A percentile compares a stretch with the other conserved stretches of the same genome.
Evolutionary conservation across 2,797 vertebrate genomes (phyloP).

Genomic region (Esox lucius): DNA sequence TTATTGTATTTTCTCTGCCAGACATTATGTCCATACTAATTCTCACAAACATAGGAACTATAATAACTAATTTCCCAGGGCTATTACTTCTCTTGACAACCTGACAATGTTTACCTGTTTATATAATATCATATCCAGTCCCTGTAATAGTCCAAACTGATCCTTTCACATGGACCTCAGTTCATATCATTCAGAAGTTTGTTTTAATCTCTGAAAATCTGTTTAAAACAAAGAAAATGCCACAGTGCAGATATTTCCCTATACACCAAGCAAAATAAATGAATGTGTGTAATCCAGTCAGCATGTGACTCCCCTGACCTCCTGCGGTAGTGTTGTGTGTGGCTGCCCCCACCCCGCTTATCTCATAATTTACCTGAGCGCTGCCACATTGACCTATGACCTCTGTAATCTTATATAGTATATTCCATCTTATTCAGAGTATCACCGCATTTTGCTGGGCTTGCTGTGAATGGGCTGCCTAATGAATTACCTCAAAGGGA

Average conservation of each 20-base stretch:
- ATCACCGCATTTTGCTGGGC: slow-evolving; percentile 32
- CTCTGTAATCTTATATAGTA: slow-evolving; percentile 49
- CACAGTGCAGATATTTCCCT: slow-evolving; percentile 38
- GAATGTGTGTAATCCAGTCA: slow-evolving; percentile 34
- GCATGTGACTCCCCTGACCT: slow-evolving; percentile 43
- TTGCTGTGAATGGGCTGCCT: slow-evolving; percentile 56
- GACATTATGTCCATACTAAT: slow-evolving; percentile 40
- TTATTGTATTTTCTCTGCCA: slow-evolving; percentile 53
- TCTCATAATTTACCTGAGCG: slow-evolving; percentile 59
- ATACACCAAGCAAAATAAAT: slow-evolving; percentile 37
- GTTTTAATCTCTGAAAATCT: not conserved
- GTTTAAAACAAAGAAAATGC: not conserved
- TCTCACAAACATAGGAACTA: slow-evolving; percentile 43
- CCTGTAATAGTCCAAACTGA: not conserved
- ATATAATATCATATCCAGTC: not conserved
- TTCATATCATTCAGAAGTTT: not conserved
- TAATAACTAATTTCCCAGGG: not conserved
- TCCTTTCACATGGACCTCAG: not conserved
- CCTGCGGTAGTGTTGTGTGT: slow-evolving; percentile 27
- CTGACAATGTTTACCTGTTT: not conserved
- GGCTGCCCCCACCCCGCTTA: slow-evolving; percentile 37
- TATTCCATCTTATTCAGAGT: slow-evolving; percentile 48
- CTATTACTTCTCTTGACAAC: not conserved
- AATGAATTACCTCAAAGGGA: slow-evolving; percentile 67
- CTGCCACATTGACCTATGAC: slow-evolving; percentile 57